Base-by-base conservation (phyloP, 2,888 invertebrate genomes). In the Nipponacmea schrenckii region DNA sequence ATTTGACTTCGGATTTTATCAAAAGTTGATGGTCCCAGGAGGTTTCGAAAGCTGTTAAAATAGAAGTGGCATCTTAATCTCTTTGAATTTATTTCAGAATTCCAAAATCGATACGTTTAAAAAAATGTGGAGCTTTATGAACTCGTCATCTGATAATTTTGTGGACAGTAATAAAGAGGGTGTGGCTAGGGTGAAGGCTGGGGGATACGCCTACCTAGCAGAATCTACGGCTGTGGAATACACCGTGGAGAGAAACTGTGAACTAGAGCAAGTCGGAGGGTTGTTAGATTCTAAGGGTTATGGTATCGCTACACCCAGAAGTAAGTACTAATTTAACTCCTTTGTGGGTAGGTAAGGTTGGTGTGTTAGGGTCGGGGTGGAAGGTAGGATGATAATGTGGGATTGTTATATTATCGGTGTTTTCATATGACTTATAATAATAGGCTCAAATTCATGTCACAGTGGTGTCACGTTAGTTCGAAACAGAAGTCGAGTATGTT, bases 171-270 rank as follows among this genome's bases (percentile, higher is more conserved):
- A 96, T 86, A 95, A 96, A 80, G 96, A 97, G 83, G 98, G 98
- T 0, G 94, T 98, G 31, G 92, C 93, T 81, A 91, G 94, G 67
- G 98, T 97, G 0, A 90, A 83, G 79, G 74, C 92, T 92, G 69
- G 96, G 95, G 94, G 97, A 88, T 99, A 98, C 89, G 98, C 98
- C 0, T 99, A 97, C 87, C 92, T 99, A 15, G 97, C 98, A 96
- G 98, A 99, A 90, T 97, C 97, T 0, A 97, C 98, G 0, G 97
- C 97, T 94, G 90, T 98, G 74, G 98, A 99, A 89, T 99, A 97
- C 86, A 96, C 24, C 94, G 96, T 89, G n/a, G 85, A 88, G 75
- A 76, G 77, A 24, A 95, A 98, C 88, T 98, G 98, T 86, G 97
- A 97, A 87, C 91, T 98, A 65, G 98, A 97, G n/a, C 97, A 97